Base-by-base conservation (phyloP, 2,797 vertebrate genomes). In the Chrosomus eos region DNA sequence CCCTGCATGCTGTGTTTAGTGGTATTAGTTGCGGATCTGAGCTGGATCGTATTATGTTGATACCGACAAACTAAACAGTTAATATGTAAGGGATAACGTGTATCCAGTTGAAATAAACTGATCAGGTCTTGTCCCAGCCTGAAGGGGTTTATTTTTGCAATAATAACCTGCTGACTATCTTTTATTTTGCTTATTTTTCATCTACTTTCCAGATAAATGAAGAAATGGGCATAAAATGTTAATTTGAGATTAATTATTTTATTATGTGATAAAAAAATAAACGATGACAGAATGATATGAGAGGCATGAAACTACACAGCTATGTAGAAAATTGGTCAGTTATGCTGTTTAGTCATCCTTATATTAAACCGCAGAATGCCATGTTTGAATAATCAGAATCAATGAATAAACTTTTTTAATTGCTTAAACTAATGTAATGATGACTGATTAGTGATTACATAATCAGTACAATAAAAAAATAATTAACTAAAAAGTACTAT, bases 1-100 rank as follows among this genome's bases (percentile, higher is more conserved):
- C 64, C n/a, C 26, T 45, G 62, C 51, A 2, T 43, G 73, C 26
- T 77, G 33, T 72, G 67, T 58, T 71, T 78, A 40, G 33, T 55
- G n/a, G 53, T 38, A 60, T 78, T 84, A 78, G 74, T 31, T 78
- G 58, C 62, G 19, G 81, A 67, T 82, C 66, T 75, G 33, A 76
- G 51, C 11, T 43, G 75, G 66, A 68, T 79, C 16, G 9, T 60
- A 11, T 71, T 84, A 71, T 77, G 51, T 45, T 38, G 81, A 74
- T 36, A 36, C 19, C 7, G 14, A 60, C 67, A 71, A 71, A 58
- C 66, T 79, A 77, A 77, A 62, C 55, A 43, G 53, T 77, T 77
- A 40, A 40, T 60, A 76, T 40, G 7, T 40, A 9, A 40, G 74
- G 74, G 36, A 60, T 28, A 60, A 43, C 9, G 8, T 40, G 36